Percentiles rank a stretch among this genome's conserved stretches.
These are phyloP conservation scores for Macroglossus sobrinus DNA, from an alignment of 2,113 vertebrate species.

Conservation along the genomic window DNA sequence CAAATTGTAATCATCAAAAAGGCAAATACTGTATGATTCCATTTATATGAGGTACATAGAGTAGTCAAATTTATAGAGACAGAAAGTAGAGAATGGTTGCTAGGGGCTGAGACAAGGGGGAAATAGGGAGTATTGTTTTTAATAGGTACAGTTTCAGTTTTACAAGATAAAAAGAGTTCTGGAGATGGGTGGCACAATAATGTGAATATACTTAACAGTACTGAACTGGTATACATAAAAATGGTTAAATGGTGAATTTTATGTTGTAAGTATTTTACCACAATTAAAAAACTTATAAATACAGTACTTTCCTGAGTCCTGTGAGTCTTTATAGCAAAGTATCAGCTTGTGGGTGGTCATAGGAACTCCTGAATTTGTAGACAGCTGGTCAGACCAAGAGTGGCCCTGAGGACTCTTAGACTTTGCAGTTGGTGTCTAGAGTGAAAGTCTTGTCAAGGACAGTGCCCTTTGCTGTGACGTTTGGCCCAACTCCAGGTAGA, in stretches of 20 bases:
- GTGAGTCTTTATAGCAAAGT: neutral
- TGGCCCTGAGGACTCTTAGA: neutral
- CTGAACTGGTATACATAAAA: neutral
- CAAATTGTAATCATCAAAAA: neutral
- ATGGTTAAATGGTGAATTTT: neutral
- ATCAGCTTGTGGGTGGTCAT: neutral
- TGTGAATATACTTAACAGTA: neutral
- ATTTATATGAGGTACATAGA: neutral
- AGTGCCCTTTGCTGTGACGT: neutral
- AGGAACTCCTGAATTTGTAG: neutral
- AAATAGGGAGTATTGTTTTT: neutral
- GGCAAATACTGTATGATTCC: neutral
- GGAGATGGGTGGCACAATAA: too few relatives aligned
- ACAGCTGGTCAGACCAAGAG: fast-evolving
- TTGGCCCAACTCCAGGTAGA: neutral
- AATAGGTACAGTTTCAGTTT: neutral
- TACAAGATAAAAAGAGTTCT: neutral
- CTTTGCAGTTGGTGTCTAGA: neutral
- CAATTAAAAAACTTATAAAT: neutral
- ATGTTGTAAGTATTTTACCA: neutral
- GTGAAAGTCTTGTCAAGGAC: neutral
- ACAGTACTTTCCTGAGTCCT: neutral
- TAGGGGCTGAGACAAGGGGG: neutral
- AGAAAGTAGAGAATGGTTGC: neutral
- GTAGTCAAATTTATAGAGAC: neutral